Percentiles rank a stretch among this genome's conserved stretches.
These are phyloP conservation scores for Macquaria ambigua DNA, from an alignment of 2,113 vertebrate genomes.

Conservation along the genomic window DNA sequence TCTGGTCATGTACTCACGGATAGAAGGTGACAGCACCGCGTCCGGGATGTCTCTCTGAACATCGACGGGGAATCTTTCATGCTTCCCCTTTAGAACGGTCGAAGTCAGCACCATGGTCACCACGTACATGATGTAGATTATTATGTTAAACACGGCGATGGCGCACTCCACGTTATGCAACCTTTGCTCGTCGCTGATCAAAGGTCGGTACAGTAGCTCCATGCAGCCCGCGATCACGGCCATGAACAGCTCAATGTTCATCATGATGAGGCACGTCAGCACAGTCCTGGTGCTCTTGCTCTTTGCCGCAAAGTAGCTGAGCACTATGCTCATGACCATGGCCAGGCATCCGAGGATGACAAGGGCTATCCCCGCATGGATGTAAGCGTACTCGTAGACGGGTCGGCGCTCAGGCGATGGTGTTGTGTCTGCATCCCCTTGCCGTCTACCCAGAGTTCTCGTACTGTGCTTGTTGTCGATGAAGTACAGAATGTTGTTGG, in stretches of 20 bases:
- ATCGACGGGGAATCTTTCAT: not conserved
- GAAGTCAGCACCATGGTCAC: conserved; percentile 7
- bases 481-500: conserved; percentile 40
- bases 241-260: conserved; percentile 37
- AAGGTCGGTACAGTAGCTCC: conserved; percentile 30
- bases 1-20: no score
- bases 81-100: not conserved
- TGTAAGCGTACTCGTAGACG: not conserved
- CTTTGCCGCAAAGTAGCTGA: conserved; percentile 4
- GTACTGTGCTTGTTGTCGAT: not conserved
- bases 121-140: conserved; percentile 29
- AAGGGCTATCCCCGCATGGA: conserved; percentile 6
- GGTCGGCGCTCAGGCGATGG: not conserved
- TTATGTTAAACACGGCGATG: conserved; percentile 28
- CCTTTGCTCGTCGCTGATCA: not conserved
- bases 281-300: conserved; percentile 15
- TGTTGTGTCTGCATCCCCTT: no score
- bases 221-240: conserved; percentile 10
- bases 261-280: conserved; percentile 11
- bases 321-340: conserved; percentile 16
- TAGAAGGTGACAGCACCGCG: no score
- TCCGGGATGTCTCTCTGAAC: no score
- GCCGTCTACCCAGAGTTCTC: no score
- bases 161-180: conserved; percentile 19
- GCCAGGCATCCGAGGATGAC: not conserved